Conservation (phyloP, 2,888 invertebrate species). For the Meteorus cinctellus region DNA sequence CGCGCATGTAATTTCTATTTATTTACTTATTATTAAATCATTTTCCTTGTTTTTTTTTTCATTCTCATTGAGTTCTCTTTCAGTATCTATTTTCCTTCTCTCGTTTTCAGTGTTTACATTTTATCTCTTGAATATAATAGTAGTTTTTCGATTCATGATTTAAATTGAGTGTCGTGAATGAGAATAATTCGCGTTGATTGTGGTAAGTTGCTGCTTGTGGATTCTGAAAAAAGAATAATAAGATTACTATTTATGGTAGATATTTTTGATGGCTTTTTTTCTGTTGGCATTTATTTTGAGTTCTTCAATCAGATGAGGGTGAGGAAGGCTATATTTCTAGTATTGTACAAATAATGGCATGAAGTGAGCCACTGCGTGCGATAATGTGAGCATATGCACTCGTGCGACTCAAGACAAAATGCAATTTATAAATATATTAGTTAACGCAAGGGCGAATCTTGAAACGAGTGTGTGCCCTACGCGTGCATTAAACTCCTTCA, state of each 20-base stretch:
- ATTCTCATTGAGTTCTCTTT: background rate
- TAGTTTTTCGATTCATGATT: background rate
- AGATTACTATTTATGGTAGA: no score
- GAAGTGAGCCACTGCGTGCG: conserved; percentile 33
- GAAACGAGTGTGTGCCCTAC: background rate
- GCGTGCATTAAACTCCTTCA: background rate
- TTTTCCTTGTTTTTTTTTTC: background rate
- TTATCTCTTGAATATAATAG: background rate
- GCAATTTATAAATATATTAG: conserved; percentile 2
- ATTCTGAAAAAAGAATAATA: background rate
- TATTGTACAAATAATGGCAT: conserved; percentile 8
- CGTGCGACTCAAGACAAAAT: conserved; percentile 7
- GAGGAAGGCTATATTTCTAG: background rate
- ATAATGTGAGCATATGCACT: conserved; percentile 27
- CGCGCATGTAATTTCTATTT: background rate
- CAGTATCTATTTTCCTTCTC: no score
- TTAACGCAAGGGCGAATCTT: conserved; percentile 3
- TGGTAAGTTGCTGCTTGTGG: background rate
- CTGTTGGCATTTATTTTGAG: background rate
- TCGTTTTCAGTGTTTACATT: background rate
- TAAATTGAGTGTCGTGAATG: background rate
- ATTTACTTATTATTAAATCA: background rate
- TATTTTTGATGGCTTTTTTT: background rate
- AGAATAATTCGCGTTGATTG: background rate
- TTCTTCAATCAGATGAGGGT: background rate